These are phyloP conservation scores for Saguinus midas DNA, from an alignment of 2,113 vertebrate genomes.

Conservation along the genomic window DNA sequence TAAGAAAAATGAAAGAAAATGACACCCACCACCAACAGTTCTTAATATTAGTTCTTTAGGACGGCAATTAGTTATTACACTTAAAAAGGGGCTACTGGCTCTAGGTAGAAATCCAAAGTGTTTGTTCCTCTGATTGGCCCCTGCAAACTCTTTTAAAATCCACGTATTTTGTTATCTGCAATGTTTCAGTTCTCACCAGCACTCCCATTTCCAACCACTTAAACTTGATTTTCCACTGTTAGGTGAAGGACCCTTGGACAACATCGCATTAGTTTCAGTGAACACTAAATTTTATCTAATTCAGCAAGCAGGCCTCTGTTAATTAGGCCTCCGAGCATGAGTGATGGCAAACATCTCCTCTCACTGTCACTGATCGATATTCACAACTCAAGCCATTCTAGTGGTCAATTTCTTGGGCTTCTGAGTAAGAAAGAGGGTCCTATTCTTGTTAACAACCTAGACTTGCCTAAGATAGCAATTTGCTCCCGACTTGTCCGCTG, in stretches of 20 bases:
- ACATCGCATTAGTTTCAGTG: slow-evolving; percentile 83
- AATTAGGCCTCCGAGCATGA: slow-evolving; percentile 84
- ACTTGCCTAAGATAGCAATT: slow-evolving; percentile 45
- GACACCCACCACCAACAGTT: too few species aligned
- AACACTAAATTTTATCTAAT: slow-evolving; percentile 88
- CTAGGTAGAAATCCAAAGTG: not conserved
- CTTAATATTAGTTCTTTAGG: not conserved
- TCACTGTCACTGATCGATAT: slow-evolving; percentile 82
- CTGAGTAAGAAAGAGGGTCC: slow-evolving; percentile 65
- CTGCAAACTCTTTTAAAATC: slow-evolving; percentile 75
- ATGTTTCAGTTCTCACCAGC: slow-evolving; percentile 72
- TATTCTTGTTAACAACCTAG: slow-evolving; percentile 66
- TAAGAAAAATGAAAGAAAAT: not conserved
- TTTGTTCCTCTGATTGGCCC: slow-evolving; percentile 34
- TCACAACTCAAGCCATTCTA: slow-evolving; percentile 69
- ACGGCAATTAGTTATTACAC: not conserved
- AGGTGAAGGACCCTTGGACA: slow-evolving; percentile 82
- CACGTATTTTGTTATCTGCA: slow-evolving; percentile 66
- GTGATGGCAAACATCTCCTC: slow-evolving; percentile 77
- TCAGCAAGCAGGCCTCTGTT: slow-evolving; percentile 86
- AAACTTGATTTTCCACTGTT: slow-evolving; percentile 80
- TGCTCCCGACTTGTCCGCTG: not conserved
- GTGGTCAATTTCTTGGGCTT: slow-evolving; percentile 79
- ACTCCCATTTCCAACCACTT: slow-evolving; percentile 72
- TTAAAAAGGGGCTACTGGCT: not conserved